Base-by-base conservation (phyloP, 53 echinoderm and acorn worm genomes). In the Henricia sp. region DNA sequence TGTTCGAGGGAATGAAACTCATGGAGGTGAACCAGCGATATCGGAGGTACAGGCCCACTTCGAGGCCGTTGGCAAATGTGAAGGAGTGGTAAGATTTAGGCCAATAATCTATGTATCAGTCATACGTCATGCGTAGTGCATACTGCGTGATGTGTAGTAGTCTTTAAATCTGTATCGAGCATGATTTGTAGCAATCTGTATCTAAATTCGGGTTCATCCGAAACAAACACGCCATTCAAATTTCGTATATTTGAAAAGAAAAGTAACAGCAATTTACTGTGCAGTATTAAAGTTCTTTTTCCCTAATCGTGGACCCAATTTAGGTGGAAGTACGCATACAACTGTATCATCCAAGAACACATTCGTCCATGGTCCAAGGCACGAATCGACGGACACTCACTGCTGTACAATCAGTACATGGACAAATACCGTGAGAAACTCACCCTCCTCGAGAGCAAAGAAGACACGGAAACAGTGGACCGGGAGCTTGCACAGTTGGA, bases 251-350 rank as follows among this genome's bases (percentile, higher is more conserved):
- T 14, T 24, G 58, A 57, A 57, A 57, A 24, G 56, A 25, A 56
- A 56, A 56, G 0, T n/a, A 57, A 57, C 11, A 29, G n/a, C n/a
- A n/a, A n/a, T n/a, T n/a, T n/a, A n/a, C n/a, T n/a, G n/a, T n/a
- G n/a, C n/a, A n/a, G n/a, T n/a, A 66, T 56, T 50, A 71, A 89
- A 89, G 69, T 72, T 77, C 1, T 56, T 54, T 5, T 20, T 89
- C 41, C 89, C 89, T 73, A 41, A n/a, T n/a, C n/a, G n/a, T n/a
- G n/a, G n/a, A n/a, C n/a, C 9, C 9, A 10, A 46, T 14, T 9
- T 77, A 97, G 94, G 94, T 97, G 97, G 97, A 87, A 85, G 41
- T 97, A 90, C 67, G 94, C 94, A 20, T 94, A 94, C 67, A 92
- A 52, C 14, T 71, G 88, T 72, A 92, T 94, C 27, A 23, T 94